A percentile compares a stretch with the other conserved stretches of the same genome.
Conservation (phyloP, 2,797 vertebrate genomes). For the Clarias fuscus region DNA sequence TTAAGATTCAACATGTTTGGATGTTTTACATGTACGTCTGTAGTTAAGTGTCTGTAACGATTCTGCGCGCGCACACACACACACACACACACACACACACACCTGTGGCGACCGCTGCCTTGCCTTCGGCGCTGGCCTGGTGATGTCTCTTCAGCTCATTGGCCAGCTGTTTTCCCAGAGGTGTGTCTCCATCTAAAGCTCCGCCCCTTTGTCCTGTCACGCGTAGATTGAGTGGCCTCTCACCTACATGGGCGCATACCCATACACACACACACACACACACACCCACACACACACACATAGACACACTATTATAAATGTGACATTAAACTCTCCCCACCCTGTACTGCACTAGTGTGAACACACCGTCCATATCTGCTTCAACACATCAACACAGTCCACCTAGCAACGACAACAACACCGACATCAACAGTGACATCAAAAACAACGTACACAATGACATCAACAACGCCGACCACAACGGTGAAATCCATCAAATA, state of each 20-base stretch:
- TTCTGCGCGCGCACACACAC: background rate
- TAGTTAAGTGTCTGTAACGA: background rate
- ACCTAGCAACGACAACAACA: background rate
- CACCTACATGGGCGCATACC: conserved; percentile 70
- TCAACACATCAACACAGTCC: background rate
- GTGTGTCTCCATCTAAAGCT: conserved; percentile 79
- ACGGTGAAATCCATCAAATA: background rate
- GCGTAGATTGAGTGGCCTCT: conserved; percentile 90
- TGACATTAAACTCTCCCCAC: conserved; percentile 33
- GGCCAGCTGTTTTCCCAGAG: conserved; percentile 85
- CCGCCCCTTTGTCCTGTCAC: conserved; percentile 77
- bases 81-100: conserved; percentile 49
- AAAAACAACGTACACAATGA: background rate
- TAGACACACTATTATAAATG: background rate
- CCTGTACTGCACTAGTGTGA: background rate
- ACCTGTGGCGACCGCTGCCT: conserved; percentile 64
- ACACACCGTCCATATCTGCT: background rate
- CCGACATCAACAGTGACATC: background rate
- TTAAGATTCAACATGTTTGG: background rate
- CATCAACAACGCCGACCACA: background rate
- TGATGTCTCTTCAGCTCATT: conserved; percentile 89
- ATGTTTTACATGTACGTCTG: background rate
- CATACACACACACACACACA: background rate
- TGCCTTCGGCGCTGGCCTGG: conserved; percentile 73
- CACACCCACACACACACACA: background rate